A percentile compares a stretch with the other conserved stretches of the same genome.
phyloP scores from a whole-genome alignment of 2,888 invertebrate genomes.

The Megamerina dolium region DNA sequence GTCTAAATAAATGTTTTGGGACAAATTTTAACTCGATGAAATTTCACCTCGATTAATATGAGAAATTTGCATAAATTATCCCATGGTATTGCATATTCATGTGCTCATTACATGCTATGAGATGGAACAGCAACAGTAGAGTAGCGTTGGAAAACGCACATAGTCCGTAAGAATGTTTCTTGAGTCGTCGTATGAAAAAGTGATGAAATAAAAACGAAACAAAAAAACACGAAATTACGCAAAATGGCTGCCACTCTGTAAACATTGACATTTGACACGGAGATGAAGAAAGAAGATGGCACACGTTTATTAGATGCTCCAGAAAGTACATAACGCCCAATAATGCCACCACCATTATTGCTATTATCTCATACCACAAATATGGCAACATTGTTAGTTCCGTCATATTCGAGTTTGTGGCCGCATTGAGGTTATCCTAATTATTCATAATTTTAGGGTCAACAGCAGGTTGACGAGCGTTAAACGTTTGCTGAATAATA shows the following conservation, averaged over 20 bases:
- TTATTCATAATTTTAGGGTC: constrained; percentile 43
- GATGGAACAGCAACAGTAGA: constrained; percentile 15
- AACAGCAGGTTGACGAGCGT: constrained; percentile 22
- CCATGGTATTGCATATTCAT: constrained; percentile 49
- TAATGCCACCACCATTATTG: too few relatives aligned
- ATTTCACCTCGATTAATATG: constrained; percentile 44
- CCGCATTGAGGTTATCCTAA: constrained; percentile 42
- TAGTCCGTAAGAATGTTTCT: too few relatives aligned
- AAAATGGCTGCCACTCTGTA: constrained; percentile 9
- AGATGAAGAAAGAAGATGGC: too few relatives aligned
- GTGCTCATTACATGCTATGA: constrained; percentile 18
- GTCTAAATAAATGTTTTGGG: too few relatives aligned
- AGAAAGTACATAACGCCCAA: too few relatives aligned
- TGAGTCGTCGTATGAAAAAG: too few relatives aligned
- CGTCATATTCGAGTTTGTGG: constrained; percentile 44
- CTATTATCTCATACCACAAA: too few relatives aligned
- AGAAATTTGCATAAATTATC: constrained; percentile 50
- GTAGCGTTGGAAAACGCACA: constrained; percentile 18
- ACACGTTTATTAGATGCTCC: too few relatives aligned
- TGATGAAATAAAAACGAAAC: too few relatives aligned
- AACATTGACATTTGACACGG: too few relatives aligned
- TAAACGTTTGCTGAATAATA: constrained; percentile 33
- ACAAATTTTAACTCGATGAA: constrained; percentile 25
- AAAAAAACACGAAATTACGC: too few relatives aligned
- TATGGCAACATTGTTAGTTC: too few relatives aligned